These are phyloP conservation scores for Astyanax mexicanus DNA, from an alignment of 2,797 vertebrate species.

Conservation along the genomic window DNA sequence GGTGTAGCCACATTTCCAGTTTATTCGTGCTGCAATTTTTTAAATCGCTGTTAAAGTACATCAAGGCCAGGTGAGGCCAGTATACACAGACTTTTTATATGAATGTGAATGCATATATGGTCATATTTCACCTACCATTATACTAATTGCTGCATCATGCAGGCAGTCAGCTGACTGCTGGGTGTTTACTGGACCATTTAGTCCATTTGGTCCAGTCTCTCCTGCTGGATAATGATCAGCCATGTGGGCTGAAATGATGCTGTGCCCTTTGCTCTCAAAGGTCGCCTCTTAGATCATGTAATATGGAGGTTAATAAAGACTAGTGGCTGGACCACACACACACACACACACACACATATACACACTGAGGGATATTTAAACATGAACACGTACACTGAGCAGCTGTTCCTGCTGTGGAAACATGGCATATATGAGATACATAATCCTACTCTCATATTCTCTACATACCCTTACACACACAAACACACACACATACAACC, in stretches of 20 bases:
- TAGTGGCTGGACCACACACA: not conserved
- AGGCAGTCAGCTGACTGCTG: not conserved
- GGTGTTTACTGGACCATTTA: not conserved
- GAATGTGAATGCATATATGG: no score
- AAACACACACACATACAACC: conserved; percentile 35
- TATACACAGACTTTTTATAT: no score
- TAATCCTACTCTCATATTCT: conserved; percentile 6
- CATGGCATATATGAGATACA: not conserved
- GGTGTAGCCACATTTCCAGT: no score
- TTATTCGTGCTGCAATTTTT: no score
- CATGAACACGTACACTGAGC: not conserved
- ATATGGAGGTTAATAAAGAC: not conserved
- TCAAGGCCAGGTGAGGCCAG: no score
- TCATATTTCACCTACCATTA: not conserved
- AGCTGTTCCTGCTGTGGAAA: not conserved
- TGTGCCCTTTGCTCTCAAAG: not conserved
- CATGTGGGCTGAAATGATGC: not conserved
- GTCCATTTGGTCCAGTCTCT: not conserved
- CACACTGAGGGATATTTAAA: not conserved
- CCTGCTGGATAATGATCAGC: not conserved
- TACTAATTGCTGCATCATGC: not conserved
- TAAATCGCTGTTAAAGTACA: no score
- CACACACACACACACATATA: not conserved
- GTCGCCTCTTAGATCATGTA: not conserved
- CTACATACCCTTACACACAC: conserved; percentile 29